Conservation (phyloP, 2,888 invertebrate species). For the Euspilapteryx auroguttella region DNA sequence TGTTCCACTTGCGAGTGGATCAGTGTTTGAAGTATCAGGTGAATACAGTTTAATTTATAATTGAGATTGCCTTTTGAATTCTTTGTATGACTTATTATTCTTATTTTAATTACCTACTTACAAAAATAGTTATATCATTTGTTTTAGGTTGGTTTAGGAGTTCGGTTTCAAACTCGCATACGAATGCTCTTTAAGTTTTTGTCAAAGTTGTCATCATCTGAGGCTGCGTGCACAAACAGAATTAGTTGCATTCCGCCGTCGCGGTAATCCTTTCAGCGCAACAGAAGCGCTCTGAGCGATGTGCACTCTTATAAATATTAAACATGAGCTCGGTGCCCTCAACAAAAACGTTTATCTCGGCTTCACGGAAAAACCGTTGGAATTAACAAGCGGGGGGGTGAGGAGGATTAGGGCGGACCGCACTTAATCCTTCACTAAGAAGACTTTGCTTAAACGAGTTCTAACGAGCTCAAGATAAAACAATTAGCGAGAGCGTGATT, state of each 20-base stretch:
- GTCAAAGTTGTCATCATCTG: too few relatives aligned
- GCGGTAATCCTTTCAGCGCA: constrained; percentile 38
- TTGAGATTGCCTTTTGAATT: too few relatives aligned
- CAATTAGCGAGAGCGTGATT: constrained; percentile 57
- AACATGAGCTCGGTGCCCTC: constrained; percentile 35
- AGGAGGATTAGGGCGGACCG: constrained; percentile 54
- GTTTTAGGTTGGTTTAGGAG: too few relatives aligned
- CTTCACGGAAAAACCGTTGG: constrained; percentile 54
- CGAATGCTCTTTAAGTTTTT: too few relatives aligned
- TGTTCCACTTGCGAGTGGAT: too few relatives aligned
- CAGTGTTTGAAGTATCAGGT: too few relatives aligned
- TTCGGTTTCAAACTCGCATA: too few relatives aligned
- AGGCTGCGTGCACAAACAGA: too few relatives aligned
- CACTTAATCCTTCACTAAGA: constrained; percentile 62
- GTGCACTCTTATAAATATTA: constrained; percentile 54
- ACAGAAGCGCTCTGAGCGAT: constrained; percentile 26
- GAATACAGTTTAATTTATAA: too few relatives aligned
- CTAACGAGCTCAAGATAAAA: constrained; percentile 62
- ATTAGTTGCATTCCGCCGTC: constrained; percentile 24
- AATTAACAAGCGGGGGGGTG: constrained; percentile 43
- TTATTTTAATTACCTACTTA: too few relatives aligned
- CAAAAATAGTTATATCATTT: too few relatives aligned
- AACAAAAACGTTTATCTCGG: constrained; percentile 59
- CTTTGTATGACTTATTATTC: too few relatives aligned
- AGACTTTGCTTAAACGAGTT: constrained; percentile 62